Conservation (phyloP, 1,140 invertebrate genomes). For the Drosophila nigrodunni region DNA sequence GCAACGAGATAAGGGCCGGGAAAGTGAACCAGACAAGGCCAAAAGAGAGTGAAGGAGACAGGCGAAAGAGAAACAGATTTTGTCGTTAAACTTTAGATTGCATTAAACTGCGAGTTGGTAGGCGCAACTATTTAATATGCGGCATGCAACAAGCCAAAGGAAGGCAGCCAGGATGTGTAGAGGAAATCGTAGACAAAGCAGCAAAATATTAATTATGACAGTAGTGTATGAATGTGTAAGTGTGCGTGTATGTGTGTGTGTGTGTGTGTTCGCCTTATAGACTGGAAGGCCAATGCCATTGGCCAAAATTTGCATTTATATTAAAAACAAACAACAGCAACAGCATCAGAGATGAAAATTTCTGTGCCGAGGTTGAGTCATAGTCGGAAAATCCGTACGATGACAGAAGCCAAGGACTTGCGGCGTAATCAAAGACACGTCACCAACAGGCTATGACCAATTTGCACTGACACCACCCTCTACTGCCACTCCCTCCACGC, state of each 20-base stretch:
- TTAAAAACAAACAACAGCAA: conserved; percentile 77
- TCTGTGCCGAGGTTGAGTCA: conserved; percentile 9
- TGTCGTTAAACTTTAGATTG: conserved; percentile 75
- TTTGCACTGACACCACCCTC: conserved; percentile 51
- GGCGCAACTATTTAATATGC: conserved; percentile 73
- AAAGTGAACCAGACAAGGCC: background rate
- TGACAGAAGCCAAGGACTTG: conserved; percentile 76
- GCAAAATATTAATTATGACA: conserved; percentile 81
- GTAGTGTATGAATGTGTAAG: conserved; percentile 11
- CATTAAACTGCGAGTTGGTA: conserved; percentile 54
- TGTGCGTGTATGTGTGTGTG: conserved; percentile 4
- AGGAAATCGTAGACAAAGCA: conserved; percentile 63
- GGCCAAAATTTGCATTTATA: conserved; percentile 80
- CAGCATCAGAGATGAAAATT: conserved; percentile 38
- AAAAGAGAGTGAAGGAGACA: background rate
- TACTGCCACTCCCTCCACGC: background rate
- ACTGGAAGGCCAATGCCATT: conserved; percentile 58
- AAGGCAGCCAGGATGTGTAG: conserved; percentile 52
- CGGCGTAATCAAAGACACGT: conserved; percentile 80
- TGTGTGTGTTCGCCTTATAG: conserved; percentile 27
- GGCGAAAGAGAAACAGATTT: no score
- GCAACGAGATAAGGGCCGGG: background rate
- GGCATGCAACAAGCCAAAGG: conserved; percentile 43
- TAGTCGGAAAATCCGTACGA: conserved; percentile 42
- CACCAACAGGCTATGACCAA: conserved; percentile 77